Percentiles rank a stretch among this genome's conserved stretches.
Evolutionary conservation across 2,797 vertebrate species (phyloP).

Genomic region (Darevskia nairensis): DNA sequence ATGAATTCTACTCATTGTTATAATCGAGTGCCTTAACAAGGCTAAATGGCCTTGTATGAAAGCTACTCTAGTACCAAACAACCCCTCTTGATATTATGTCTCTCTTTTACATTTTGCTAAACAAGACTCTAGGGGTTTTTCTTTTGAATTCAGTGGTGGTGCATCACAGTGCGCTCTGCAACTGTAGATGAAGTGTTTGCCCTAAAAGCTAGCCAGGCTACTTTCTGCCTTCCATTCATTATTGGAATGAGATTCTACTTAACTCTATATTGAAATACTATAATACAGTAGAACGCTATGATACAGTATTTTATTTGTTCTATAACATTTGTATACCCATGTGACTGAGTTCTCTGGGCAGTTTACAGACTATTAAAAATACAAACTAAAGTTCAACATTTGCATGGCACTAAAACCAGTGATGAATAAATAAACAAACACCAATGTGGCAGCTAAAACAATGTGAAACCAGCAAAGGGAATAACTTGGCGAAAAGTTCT

Average conservation of each 20-base stretch:
- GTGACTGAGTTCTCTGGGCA: no score
- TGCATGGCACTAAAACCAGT: no score
- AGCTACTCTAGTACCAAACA: not conserved
- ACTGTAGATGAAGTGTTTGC: not conserved
- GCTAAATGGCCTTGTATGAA: not conserved
- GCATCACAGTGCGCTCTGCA: not conserved
- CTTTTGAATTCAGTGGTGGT: constrained; percentile 11
- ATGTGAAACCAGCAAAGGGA: no score
- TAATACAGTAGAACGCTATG: not conserved
- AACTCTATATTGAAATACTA: not conserved
- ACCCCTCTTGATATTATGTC: not conserved
- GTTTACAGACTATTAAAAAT: no score
- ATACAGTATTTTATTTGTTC: not conserved
- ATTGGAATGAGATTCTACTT: not conserved
- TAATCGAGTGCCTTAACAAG: not conserved
- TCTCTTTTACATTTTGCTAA: not conserved
- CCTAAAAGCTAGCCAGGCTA: not conserved
- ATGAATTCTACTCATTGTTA: not conserved
- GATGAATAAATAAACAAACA: no score
- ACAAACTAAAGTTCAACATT: no score
- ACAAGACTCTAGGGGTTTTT: not conserved
- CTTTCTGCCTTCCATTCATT: not conserved
- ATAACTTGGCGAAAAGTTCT: no score
- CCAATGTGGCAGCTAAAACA: no score
- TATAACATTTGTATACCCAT: no score